Base-by-base conservation (phyloP, 64 coral and sea anemone species). In the Pachyseris speciosa region DNA sequence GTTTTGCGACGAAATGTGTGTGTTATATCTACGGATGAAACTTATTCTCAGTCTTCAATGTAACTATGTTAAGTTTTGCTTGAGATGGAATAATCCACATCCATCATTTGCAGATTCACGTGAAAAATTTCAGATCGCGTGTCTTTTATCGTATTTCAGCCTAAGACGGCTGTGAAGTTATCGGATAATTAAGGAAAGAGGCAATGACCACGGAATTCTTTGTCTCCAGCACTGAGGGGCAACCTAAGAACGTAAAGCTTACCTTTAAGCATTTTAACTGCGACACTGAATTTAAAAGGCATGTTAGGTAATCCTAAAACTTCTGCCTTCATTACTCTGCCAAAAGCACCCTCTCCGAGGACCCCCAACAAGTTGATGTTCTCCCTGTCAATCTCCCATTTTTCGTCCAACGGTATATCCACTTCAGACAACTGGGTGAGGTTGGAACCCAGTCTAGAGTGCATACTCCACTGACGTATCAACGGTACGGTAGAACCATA, bases 311-410 rank as follows among this genome's bases (percentile, higher is more conserved):
- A 31, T 47, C 94, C 90, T 52, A 91, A 32, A 2, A 94, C 93
- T 25, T 99, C 93, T 16, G 96, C 96, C 45, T 95, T 99, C 29
- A 99, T 55, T 3, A 99, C 96, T 48, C 74, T 87, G 16, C 96
- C 96, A 84, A 99, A 99, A 25, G 96, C 96, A 5, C 96, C 96
- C 74, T 99, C 96, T 27, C 96, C 96, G 6, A 99, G 80, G 15
- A 90, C 32, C 8, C 84, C 96, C 65, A 90, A 75, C 4, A 99
- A 72, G 24, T 53, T 89, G 38, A 99, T 70, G n/a, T 89, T 69
- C 33, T 86, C 91, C 28, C 96, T 80, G 36, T 95, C 90, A n/a
- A 99, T 72, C 44, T 99, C 96, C 96, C 96, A 99, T 20, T 95
- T 83, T 42, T 99, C 80, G 68, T 99, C 96, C 8, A 92, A 24